These are phyloP conservation scores for Otis tarda DNA, from an alignment of 2,113 vertebrate species.

Conservation along the genomic window DNA sequence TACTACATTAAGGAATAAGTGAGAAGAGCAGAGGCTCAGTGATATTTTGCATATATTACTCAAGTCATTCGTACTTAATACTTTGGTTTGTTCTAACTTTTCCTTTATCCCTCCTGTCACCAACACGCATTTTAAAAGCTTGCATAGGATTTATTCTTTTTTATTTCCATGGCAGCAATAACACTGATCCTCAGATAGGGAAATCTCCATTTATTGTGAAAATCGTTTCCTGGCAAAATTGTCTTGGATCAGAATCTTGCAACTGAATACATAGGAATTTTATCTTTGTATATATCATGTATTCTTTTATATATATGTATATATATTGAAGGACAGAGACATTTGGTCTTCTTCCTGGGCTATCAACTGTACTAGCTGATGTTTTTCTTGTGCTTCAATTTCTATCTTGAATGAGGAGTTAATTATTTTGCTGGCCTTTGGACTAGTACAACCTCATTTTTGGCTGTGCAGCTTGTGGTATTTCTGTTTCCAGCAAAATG, in stretches of 20 bases:
- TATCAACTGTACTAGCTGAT: not conserved
- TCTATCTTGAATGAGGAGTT: not conserved
- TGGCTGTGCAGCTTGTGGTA: not conserved
- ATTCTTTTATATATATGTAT: not conserved
- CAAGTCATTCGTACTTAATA: not conserved
- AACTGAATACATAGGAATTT: not conserved
- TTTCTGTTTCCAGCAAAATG: constrained; percentile 34
- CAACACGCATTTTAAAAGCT: constrained; percentile 37
- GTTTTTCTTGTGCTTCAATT: not conserved
- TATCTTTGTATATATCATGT: not conserved
- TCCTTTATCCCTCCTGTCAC: constrained; percentile 38
- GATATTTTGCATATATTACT: not conserved
- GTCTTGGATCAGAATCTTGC: not conserved
- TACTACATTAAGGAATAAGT: not conserved
- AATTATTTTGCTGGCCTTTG: not conserved
- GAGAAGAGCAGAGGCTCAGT: not conserved
- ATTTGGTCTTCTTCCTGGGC: not conserved
- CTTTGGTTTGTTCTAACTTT: constrained; percentile 27
- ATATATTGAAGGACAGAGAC: not conserved
- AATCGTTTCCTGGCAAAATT: not conserved
- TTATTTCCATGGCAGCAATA: constrained; percentile 57
- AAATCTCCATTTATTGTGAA: constrained; percentile 45
- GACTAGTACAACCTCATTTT: not conserved
- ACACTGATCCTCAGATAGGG: constrained; percentile 30
- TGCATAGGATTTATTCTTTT: constrained; percentile 34